Percentiles rank a stretch among this genome's conserved stretches.
phyloP scores from a whole-genome alignment of 2,888 invertebrate species.

The Tetragnatha montana region DNA sequence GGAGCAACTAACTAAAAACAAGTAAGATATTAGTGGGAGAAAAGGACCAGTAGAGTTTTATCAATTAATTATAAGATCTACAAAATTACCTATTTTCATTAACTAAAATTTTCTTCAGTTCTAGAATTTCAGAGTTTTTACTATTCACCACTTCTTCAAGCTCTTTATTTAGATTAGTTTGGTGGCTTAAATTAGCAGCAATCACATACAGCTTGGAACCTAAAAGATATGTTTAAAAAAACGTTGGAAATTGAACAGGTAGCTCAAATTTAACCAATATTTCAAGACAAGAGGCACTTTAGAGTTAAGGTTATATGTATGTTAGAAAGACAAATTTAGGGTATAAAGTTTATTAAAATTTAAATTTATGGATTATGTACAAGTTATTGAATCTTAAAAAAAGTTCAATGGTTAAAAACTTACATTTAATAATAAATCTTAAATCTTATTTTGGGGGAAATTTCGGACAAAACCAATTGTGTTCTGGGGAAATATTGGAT shows the following conservation, averaged over 20 bases:
- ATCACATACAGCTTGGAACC: constrained; percentile 47
- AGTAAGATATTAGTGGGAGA: no score
- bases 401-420: no score
- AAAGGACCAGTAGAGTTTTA: no score
- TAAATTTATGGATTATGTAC: no score
- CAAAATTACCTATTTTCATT: constrained; percentile 30
- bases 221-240: background rate
- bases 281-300: no score
- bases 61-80: no score
- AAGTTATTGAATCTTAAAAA: no score
- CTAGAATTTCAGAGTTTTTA: constrained; percentile 30
- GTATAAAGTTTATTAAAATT: background rate
- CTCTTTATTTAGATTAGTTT: constrained; percentile 32
- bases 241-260: background rate
- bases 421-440: no score
- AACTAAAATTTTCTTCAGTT: constrained; percentile 30
- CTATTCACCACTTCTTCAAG: constrained; percentile 26
- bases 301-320: background rate
- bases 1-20: no score
- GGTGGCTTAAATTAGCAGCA: constrained; percentile 28
- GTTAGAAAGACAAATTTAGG: background rate
- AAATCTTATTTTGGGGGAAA: no score
- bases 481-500: background rate
- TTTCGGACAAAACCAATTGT: no score
- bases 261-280: background rate